Percentiles rank a stretch among this genome's conserved stretches.
These are phyloP conservation scores for Popillia japonica DNA, from an alignment of 1,140 invertebrate species.

Conservation along the genomic window DNA sequence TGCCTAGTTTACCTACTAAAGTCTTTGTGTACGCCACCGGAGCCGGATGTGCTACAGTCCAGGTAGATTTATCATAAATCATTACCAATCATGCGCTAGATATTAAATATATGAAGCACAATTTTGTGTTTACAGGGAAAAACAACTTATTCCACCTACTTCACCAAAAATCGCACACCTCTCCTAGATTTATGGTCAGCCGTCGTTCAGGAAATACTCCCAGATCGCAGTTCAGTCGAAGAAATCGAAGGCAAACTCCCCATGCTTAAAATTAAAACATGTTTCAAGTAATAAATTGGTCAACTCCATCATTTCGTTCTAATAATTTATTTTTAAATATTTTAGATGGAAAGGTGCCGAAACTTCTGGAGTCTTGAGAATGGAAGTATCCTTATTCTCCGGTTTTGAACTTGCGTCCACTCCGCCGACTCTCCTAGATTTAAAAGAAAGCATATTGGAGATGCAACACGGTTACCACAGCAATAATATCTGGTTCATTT, in stretches of 20 bases:
- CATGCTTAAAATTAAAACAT: conserved; percentile 67
- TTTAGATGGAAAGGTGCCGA: conserved; percentile 67
- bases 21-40: conserved; percentile 73
- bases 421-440: conserved; percentile 60
- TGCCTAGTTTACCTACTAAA: conserved; percentile 70
- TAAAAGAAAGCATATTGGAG: conserved; percentile 63
- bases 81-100: too few species aligned
- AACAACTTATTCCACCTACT: conserved; percentile 68
- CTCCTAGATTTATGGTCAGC: conserved; percentile 66
- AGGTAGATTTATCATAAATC: conserved; percentile 64
- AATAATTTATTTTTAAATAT: conserved; percentile 44
- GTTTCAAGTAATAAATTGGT: conserved; percentile 68
- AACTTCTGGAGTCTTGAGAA: conserved; percentile 66
- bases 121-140: conserved; percentile 62
- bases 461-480: conserved; percentile 66
- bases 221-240: conserved; percentile 67
- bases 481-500: conserved; percentile 71
- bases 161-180: conserved; percentile 63
- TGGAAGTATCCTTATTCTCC: conserved; percentile 71
- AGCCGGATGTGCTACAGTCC: conserved; percentile 71
- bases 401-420: conserved; percentile 65
- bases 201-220: conserved; percentile 68
- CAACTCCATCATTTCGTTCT: too few species aligned
- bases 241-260: conserved; percentile 70
- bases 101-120: too few species aligned